Conservation (phyloP, 2,113 vertebrate species). For the Anolis carolinensis region DNA sequence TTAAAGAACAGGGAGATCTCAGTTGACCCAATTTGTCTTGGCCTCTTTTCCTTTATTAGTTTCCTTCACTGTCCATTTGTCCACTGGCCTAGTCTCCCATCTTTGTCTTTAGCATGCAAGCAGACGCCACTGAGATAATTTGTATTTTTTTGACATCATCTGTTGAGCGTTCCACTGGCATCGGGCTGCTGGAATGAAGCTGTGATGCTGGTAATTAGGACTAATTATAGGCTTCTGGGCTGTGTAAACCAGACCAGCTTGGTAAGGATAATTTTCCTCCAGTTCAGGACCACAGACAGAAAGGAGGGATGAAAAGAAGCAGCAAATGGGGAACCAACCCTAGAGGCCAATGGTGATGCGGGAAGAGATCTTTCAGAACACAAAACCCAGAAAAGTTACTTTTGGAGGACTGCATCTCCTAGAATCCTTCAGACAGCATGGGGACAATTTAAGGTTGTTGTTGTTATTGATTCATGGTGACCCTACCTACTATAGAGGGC, state of each 20-base stretch:
- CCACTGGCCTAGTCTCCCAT: neutral
- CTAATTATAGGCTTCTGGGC: conserved; percentile 62
- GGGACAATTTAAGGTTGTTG: no score
- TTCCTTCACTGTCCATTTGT: neutral
- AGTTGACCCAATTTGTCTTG: conserved; percentile 3
- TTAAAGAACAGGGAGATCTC: neutral
- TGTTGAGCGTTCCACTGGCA: conserved; percentile 49
- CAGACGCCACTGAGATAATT: conserved; percentile 51
- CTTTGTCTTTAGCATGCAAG: conserved; percentile 41
- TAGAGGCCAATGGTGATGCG: neutral
- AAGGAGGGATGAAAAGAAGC: fast-evolving
- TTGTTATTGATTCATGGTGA: no score
- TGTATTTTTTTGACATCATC: conserved; percentile 54
- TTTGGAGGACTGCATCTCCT: no score
- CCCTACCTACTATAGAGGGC: no score
- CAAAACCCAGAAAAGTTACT: no score
- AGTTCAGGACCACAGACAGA: conserved; percentile 9
- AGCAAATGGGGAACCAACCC: neutral
- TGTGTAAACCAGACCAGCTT: conserved; percentile 22
- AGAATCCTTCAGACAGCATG: no score
- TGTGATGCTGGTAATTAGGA: conserved; percentile 55
- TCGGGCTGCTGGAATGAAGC: conserved; percentile 46
- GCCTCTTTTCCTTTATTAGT: neutral
- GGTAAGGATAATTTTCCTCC: neutral
- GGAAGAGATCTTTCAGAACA: neutral